Evolutionary conservation across 2,797 vertebrate species (phyloP), one percentile per base, ranked within the genome.

Genomic region (Macroramphosus scolopax): DNA sequence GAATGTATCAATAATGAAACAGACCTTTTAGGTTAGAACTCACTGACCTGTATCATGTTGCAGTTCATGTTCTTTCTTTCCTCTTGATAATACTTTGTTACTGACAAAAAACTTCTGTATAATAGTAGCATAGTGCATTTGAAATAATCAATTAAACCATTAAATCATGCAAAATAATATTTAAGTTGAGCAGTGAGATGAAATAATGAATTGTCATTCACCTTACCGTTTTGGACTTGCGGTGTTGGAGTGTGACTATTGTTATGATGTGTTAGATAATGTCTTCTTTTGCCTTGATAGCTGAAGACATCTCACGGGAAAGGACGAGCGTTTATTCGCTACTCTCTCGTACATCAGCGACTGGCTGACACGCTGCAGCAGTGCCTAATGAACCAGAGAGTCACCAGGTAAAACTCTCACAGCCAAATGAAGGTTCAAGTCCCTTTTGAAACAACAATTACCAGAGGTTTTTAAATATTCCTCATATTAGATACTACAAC

Each of bases 321-420:
- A 76, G 96, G 96, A 53, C 82, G 96, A 75, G 96, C 95, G 1
- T 97, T 98, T 63, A 87, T 98, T 51, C 94, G 95, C 48, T 98
- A 98, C 78, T 98, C 93, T 4, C 82, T 98, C 2, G 93, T 98
- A 38, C 95, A 98, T 70, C 96, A 97, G 81, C 90, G 95, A 13
- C 79, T 98, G 68, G 96, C 94, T 16, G 96, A 98, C 80, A 98
- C 95, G 0, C 82, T 98, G 53, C 96, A 98, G 74, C 96, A 97
- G 64, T 98, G 96, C 74, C 88, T 98, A 56, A 94, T 97, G 92
- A 96, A 97, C 84, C 84, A 90, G 66, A 94, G 87, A 72, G 89
- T 95, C 72, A 98, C 95, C 68, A 94, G 94, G 95, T 98, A 81
- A 84, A 17, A 10, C 29, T 32, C 7, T 39, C 42, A 39, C 1